Evolutionary conservation across 2,113 vertebrate species (phyloP), one percentile per base, ranked within the genome.

Genomic region (Mionectes macconnelli): DNA sequence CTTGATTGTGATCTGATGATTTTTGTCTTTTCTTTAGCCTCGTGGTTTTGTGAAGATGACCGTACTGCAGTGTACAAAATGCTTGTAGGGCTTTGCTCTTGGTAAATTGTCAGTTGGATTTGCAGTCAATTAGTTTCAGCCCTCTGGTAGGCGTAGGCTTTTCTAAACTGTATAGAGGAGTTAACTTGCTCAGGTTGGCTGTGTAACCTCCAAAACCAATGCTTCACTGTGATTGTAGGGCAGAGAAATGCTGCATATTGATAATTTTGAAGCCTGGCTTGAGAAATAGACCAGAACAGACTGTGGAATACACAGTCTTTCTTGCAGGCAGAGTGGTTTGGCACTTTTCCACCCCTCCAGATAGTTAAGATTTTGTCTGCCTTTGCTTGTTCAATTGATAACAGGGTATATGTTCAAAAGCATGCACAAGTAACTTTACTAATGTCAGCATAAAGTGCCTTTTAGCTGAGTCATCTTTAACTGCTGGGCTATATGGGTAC

Each of bases 41-140:
- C 0, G 0, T 9, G 11, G 25, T 62, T 83, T 50, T 0, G 0
- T 47, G 63, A 56, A 84, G 45, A 25, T 72, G n/a, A 10, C 23
- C 33, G 33, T 66, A 10, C 16, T 52, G 13, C 52, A 5, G 33
- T 13, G 2, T 67, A 24, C 8, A 45, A 30, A 86, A 47, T 37
- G 15, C 22, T 44, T 57, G 28, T 56, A 49, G 44, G 47, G 37
- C 40, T 69, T 89, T 83, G 50, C 5, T 45, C 63, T 68, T 87
- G 52, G 28, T 68, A 62, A 44, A 37, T 47, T 88, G 33, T 31
- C 30, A 33, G 6, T 4, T 2, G 53, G 21, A 18, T 21, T 57
- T 59, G 39, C 15, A 74, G 44, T 52, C 70, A 8, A 6, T 73
- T 63, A 8, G 22, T 89, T 84, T 55, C 35, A 47, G 33, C 50